Evolutionary conservation across 1,140 invertebrate genomes (phyloP), one percentile per base, ranked within the genome.

Genomic region (Coboldia fuscipes): DNA sequence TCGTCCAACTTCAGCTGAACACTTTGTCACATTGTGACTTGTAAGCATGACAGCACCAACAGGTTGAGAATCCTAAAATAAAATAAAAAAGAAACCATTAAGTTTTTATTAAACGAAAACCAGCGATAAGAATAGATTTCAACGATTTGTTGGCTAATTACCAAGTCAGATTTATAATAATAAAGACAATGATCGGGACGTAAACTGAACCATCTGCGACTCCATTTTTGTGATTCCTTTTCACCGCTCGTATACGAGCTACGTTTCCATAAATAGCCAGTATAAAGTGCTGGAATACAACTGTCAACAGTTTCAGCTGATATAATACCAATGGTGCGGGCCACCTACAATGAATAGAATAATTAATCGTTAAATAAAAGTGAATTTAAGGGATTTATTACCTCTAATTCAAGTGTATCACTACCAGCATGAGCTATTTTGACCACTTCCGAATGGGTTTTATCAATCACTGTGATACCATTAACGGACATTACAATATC

Each of bases 401-500:
- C 70, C 53, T 92, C 84, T 30, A 94, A 60, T 46, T 83, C 79
- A 30, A 93, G 60, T 29, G 74, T 72, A 46, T 88, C 80, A 23
- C 72, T 70, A 56, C 85, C 81, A 38, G 76, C 75, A 50, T 90
- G 84, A 1, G 89, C 85, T 35, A 94, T 73, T 51, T 79, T 72
- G 3, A 96, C 84, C n/a, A 97, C 86, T 54, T 94, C 89, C 2
- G 82, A 86, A 60, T 94, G 89, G 30, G 76, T 80, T 34, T 84
- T 75, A 48, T 93, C 86, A 46, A 94, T 62, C 4, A 94, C 86
- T 48, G 77, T 83, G 31, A 80, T 68, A 50, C 79, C 83, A 55
- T 96, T 94, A 10, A 96, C 78, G 36, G 76, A 74, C 51, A 94
- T 75, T 23, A 96, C 75, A 35, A 94, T 90, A 52, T 94, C 89